phyloP scores from a whole-genome alignment of 2,888 invertebrate species.

The Troides oblongomaculatus region DNA sequence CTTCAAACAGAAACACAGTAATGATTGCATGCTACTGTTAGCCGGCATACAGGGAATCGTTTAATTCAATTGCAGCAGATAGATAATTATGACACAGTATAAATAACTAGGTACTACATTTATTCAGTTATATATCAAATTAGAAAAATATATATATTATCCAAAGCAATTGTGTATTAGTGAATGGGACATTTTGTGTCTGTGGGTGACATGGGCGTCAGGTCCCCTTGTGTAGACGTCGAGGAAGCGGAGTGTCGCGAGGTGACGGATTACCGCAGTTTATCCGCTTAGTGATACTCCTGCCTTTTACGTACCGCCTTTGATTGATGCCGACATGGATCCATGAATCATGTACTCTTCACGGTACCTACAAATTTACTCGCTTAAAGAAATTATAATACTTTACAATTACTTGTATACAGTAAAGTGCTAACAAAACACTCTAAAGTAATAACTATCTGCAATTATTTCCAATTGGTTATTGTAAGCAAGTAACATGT shows the following conservation, averaged over 20 bases:
- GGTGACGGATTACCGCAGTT: constrained; percentile 70
- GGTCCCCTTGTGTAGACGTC: constrained; percentile 53
- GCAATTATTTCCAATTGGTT: no score
- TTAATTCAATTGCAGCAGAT: no score
- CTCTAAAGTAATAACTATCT: no score
- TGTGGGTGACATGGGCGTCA: constrained; percentile 1
- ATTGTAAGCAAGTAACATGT: no score
- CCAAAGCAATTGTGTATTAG: neutral
- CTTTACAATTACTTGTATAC: no score
- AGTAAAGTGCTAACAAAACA: no score
- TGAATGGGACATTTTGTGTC: constrained; percentile 9
- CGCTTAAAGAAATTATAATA: no score
- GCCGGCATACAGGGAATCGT: no score
- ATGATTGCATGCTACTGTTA: no score
- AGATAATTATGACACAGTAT: no score
- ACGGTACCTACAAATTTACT: no score
- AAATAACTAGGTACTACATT: neutral
- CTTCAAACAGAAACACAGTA: no score
- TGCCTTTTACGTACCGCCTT: constrained; percentile 47
- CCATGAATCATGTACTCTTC: constrained; percentile 4
- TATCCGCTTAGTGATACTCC: constrained; percentile 60
- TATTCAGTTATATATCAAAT: neutral
- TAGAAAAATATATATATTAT: neutral
- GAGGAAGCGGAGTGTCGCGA: constrained; percentile 47
- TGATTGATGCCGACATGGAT: constrained; percentile 39